Evolutionary conservation across 2,888 invertebrate genomes (phyloP).

Genomic region (Parelbella ahira): DNA sequence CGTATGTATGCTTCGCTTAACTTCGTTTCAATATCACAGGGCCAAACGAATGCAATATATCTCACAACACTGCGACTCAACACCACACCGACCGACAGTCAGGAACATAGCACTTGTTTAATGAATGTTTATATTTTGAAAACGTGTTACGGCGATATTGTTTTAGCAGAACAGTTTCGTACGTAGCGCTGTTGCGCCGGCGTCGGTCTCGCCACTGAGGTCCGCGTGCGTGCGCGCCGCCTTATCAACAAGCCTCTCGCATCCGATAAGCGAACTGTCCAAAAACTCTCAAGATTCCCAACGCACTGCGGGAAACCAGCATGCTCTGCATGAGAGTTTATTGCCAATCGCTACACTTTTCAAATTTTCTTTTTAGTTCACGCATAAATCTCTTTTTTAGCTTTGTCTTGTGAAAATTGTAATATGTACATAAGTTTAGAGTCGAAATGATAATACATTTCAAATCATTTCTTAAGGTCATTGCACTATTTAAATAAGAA

Average conservation of each 20-base stretch:
- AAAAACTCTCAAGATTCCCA: too few species aligned
- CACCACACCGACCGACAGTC: slow-evolving; percentile 55
- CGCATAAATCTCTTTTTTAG: too few species aligned
- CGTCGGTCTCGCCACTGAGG: slow-evolving; percentile 59
- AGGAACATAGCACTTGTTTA: slow-evolving; percentile 56
- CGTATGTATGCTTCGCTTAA: slow-evolving; percentile 19
- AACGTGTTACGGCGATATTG: slow-evolving; percentile 38
- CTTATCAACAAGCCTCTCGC: slow-evolving; percentile 65
- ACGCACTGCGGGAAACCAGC: too few species aligned
- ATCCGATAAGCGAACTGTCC: slow-evolving; percentile 60
- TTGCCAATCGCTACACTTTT: too few species aligned
- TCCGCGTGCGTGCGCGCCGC: slow-evolving; percentile 48
- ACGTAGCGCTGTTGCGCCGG: slow-evolving; percentile 45
- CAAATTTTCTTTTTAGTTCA: too few species aligned
- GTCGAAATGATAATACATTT: too few species aligned
- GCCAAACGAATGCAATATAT: slow-evolving; percentile 48
- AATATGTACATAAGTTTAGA: too few species aligned
- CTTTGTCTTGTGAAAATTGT: too few species aligned
- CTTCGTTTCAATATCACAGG: slow-evolving; percentile 42
- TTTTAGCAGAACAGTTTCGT: slow-evolving; percentile 32
- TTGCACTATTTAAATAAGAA: too few species aligned
- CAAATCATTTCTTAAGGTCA: too few species aligned
- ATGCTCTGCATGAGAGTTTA: too few species aligned
- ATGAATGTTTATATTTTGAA: slow-evolving; percentile 50
- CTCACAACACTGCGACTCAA: slow-evolving; percentile 59